Base-by-base conservation (phyloP, 2,888 invertebrate species). In the Drosophila anomelani region DNA sequence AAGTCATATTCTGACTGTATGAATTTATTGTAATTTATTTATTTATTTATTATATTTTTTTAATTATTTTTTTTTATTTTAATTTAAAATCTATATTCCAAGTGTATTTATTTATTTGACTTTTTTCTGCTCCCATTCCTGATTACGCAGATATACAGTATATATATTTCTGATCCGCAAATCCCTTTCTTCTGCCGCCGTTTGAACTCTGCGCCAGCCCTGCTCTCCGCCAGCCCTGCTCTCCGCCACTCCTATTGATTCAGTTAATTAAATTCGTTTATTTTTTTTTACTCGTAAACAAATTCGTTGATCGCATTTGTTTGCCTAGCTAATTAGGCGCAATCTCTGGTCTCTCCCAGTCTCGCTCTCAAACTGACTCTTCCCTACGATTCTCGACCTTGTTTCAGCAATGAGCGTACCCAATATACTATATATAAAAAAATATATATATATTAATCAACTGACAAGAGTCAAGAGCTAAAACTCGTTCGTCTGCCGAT, bases 261-360 rank as follows among this genome's bases (percentile, higher is more conserved):
- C 46, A 75, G 84, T 79, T 84, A 84, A 84, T 84, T 85, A 88
- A 86, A 82, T 82, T 76, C 75, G 17, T 12, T 54, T 71, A 60
- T 32, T 54, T 71, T 62, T 71, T 64, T 29, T 57, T 57, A 38
- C 64, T 64, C 49, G 60, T 61, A 62, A 73, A 70, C 41, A 63
- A 61, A 60, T 46, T 55, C 67, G 36, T 56, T 59, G 80, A 75
- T 80, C 71, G 75, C 43, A 4, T 63, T 80, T 60, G 53, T 57
- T 77, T 73, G 64, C 29, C 43, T 44, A 61, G 29, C 70, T 76
- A 78, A 83, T 83, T 85, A 88, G 46, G 46, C 63, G 26, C 57
- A 55, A 17, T 55, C 59, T 20, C 58, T n/a, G 17, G 4, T 29
- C 47, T 26, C 26, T 36, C 43, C 12, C 32, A 6, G n/a, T 23